Base-by-base conservation (phyloP, 2,113 vertebrate species). In the Nansenia antarctica region DNA sequence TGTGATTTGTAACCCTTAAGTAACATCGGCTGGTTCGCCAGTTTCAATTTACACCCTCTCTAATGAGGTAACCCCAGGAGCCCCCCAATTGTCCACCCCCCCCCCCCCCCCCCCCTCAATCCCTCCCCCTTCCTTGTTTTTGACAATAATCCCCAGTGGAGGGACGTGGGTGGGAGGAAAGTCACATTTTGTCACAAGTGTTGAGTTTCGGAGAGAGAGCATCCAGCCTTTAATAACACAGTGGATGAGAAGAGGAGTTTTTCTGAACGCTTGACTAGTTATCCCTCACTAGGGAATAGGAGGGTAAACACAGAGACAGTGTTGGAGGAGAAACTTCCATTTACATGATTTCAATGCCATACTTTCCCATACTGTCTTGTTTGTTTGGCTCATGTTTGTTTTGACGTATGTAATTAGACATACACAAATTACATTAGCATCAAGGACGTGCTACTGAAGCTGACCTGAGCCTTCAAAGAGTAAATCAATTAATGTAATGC, bases 1-100 rank as follows among this genome's bases (percentile, higher is more conserved):
- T 78, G 58, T 74, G 79, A 86, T 86, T 86, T 89, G 83, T 85
- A 84, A 86, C 75, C 76, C 79, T 82, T 79, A 86, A 88, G 76
- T 85, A 81, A 77, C 65, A 80, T 78, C 74, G 32, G 78, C 78
- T 87, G 85, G 76, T 79, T 82, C 68, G 71, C 79, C 83, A 81
- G 70, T 85, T 90, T 86, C 84, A 88, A 84, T 83, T 86, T 85
- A 77, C 80, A 85, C 76, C 69, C 54, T 7, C 67, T 62, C 70
- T 86, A 79, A 81, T 63, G 53, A 52, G 72, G 74, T 69, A 76
- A 76, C 55, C 62, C 69, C 62, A 7, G 27, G 57, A 31, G 60
- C 52, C 59, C 11, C 35, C n/a, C 29, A 12, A 45, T 32, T 7
- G 67, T 37, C 47, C 37, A 22, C 15, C 45, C 27, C 31, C n/a